These are phyloP conservation scores for Protophormia terraenovae DNA, from an alignment of 2,888 invertebrate species.

Conservation along the genomic window DNA sequence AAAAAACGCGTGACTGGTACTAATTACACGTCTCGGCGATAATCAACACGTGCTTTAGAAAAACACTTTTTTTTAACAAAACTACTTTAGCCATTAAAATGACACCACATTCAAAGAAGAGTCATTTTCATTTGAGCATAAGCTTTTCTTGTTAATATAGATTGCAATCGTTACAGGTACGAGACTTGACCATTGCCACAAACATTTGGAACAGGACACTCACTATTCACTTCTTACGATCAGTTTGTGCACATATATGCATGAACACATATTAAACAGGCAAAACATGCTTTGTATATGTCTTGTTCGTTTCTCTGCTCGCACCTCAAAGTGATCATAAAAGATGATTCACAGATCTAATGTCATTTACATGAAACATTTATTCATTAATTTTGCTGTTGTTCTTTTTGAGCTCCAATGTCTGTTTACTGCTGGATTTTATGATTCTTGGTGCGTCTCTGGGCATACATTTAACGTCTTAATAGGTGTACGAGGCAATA, in stretches of 20 bases:
- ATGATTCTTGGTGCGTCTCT: slow-evolving; percentile 71
- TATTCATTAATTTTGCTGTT: slow-evolving; percentile 40
- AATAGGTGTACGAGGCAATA: slow-evolving; percentile 73
- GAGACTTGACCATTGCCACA: slow-evolving; percentile 29
- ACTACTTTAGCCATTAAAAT: slow-evolving; percentile 44
- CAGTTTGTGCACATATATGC: slow-evolving; percentile 26
- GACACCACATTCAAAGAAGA: slow-evolving; percentile 50
- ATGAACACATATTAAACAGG: slow-evolving; percentile 18
- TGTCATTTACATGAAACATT: slow-evolving; percentile 55
- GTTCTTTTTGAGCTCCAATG: too few species aligned
- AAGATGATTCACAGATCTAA: slow-evolving; percentile 61
- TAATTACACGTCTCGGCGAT: slow-evolving; percentile 73
- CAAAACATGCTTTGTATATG: neutral
- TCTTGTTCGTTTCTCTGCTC: neutral
- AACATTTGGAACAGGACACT: slow-evolving; percentile 25
- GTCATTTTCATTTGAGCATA: slow-evolving; percentile 36
- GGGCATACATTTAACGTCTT: slow-evolving; percentile 79
- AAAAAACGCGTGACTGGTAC: slow-evolving; percentile 77
- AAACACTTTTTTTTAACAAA: slow-evolving; percentile 46
- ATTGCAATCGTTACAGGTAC: slow-evolving; percentile 74
- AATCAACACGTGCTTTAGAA: slow-evolving; percentile 66
- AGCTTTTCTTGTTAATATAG: slow-evolving; percentile 74
- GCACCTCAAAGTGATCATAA: slow-evolving; percentile 29
- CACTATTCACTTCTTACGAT: neutral
- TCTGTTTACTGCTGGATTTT: slow-evolving; percentile 45